phyloP scores from a whole-genome alignment of 2,888 invertebrate species.

The Epirrhoe alternata region DNA sequence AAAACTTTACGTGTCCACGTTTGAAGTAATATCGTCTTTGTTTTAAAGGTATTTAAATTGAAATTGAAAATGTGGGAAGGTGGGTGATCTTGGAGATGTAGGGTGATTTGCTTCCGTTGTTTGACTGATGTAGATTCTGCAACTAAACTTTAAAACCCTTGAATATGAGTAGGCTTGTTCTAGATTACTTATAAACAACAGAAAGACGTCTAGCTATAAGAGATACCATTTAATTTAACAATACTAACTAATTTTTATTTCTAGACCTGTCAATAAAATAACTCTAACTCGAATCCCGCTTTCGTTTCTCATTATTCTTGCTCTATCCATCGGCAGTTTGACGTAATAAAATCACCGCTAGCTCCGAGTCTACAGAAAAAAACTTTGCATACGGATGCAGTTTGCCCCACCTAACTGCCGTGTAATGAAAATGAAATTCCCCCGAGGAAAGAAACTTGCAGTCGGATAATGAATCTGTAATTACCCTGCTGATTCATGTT shows the following conservation, averaged over 20 bases:
- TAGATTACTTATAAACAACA: too few relatives aligned
- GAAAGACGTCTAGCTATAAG: too few relatives aligned
- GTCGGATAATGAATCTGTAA: constrained; percentile 56
- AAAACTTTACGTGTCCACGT: constrained; percentile 44
- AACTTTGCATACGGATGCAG: constrained; percentile 53
- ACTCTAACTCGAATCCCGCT: too few relatives aligned
- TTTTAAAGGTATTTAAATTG: constrained; percentile 32
- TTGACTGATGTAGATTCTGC: not conserved
- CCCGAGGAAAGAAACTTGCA: constrained; percentile 50
- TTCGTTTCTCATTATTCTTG: too few relatives aligned
- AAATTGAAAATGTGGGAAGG: constrained; percentile 31
- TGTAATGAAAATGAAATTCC: constrained; percentile 57
- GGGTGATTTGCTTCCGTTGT: constrained; percentile 6
- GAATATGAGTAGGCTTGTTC: too few relatives aligned
- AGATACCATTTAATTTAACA: too few relatives aligned
- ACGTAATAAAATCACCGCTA: constrained; percentile 4
- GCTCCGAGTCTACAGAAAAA: constrained; percentile 23
- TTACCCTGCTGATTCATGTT: constrained; percentile 44
- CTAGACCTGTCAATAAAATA: too few relatives aligned
- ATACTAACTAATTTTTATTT: too few relatives aligned
- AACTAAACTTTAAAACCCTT: not conserved
- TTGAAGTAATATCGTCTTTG: constrained; percentile 41
- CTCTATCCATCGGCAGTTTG: not conserved
- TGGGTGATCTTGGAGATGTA: not conserved
- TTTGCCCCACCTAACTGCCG: constrained; percentile 53